Percentiles rank a stretch among this genome's conserved stretches.
phyloP scores from a whole-genome alignment of 2,113 vertebrate genomes.

The Rhipidura dahli region DNA sequence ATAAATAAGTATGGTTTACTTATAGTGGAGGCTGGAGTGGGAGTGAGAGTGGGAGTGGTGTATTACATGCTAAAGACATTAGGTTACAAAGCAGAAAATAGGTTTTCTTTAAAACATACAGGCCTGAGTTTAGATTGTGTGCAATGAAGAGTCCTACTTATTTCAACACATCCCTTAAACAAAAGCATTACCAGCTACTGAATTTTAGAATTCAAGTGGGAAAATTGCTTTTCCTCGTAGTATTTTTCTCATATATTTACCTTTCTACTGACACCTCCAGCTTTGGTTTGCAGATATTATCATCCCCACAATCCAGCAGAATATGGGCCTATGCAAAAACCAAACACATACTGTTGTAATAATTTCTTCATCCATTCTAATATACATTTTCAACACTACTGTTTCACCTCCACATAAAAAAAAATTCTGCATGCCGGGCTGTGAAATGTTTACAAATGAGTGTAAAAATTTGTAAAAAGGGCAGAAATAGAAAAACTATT shows the following conservation, averaged over 20 bases:
- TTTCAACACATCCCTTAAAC: neutral
- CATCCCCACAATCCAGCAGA: conserved; percentile 92
- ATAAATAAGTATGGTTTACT: neutral
- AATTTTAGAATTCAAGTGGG: neutral
- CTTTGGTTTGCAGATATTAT: conserved; percentile 94
- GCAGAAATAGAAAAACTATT: neutral
- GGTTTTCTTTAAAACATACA: neutral
- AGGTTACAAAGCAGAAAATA: neutral
- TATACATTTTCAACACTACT: neutral
- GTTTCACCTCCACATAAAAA: neutral
- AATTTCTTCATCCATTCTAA: neutral
- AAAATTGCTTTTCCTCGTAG: neutral
- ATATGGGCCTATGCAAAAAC: conserved; percentile 84
- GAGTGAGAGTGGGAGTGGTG: neutral
- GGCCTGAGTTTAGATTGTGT: neutral
- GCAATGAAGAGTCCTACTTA: neutral
- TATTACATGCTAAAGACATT: neutral
- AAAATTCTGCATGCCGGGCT: neutral
- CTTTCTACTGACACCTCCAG: conserved; percentile 85
- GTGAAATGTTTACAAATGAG: neutral
- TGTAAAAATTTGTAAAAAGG: neutral
- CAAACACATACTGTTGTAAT: neutral
- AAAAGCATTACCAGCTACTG: neutral
- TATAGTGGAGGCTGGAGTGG: neutral
- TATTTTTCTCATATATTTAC: conserved; percentile 56